Evolutionary conservation across 1,140 invertebrate species (phyloP), one percentile per base, ranked within the genome.

Genomic region (Drosophila orosa): DNA sequence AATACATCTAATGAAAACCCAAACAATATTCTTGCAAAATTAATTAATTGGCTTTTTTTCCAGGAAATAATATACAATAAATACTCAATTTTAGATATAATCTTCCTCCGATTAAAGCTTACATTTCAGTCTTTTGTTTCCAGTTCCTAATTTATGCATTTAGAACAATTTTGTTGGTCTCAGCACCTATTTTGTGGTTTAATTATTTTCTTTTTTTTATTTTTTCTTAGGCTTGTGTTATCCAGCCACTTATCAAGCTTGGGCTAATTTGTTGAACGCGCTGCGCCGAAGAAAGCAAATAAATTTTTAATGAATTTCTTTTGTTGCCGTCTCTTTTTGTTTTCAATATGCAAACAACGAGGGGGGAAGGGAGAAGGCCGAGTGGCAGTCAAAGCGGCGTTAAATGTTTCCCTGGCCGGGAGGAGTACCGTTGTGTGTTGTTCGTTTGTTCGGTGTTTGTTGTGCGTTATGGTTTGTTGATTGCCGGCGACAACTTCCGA

Each of bases 401-500:
- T 87, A 80, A 89, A 89, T 89, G 76, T 80, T 83, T 71, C 52
- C 63, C 67, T 48, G 39, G 62, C 22, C 37, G n/a, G n/a, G 27
- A n/a, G 55, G 73, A 80, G 65, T 80, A 84, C 84, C 84, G 84
- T 89, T 76, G 57, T 37, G 50, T 24, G 50, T 35, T 52, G 50
- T 29, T 19, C n/a, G 22, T 25, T 52, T 61, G 45, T 25, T 61
- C 24, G 44, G 52, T 54, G 60, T 48, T 87, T 78, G 59, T 52
- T 83, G 80, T 90, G 84, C 84, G 84, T 84, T 87, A 89, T 87
- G 84, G 76, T 89, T 89, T 89, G 84, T 80, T 87, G 84, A 84
- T 71, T 89, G 77, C 68, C 79, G 84, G 83, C 83, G 84, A 89
- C 84, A 87, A 89, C 84, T 80, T 83, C 84, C 84, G 83, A 89